Evolutionary conservation across 2,113 vertebrate genomes (phyloP).

Genomic region (Myotis brandtii): DNA sequence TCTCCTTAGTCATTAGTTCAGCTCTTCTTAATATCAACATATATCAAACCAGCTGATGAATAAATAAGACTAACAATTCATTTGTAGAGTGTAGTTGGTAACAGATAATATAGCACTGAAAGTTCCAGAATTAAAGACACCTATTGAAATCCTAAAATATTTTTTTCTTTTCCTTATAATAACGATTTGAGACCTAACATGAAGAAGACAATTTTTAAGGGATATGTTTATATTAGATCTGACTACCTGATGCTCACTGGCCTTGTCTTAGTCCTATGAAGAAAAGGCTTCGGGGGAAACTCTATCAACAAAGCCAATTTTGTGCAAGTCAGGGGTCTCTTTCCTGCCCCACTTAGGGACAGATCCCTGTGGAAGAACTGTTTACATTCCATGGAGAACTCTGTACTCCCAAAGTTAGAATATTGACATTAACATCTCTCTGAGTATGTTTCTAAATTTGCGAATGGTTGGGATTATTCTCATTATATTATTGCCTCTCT

Average conservation of each 20-base stretch:
- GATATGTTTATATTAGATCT: neutral
- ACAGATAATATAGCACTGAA: neutral
- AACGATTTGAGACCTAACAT: constrained; percentile 25
- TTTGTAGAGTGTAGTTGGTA: constrained; percentile 24
- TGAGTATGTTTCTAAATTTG: neutral
- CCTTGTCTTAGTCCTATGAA: constrained; percentile 55
- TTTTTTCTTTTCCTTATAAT: neutral
- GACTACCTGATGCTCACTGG: constrained; percentile 1
- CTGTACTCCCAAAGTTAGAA: constrained; percentile 1
- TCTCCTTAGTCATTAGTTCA: neutral
- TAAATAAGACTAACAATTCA: constrained; percentile 24
- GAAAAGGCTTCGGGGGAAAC: constrained; percentile 26
- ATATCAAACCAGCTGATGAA: constrained; percentile 21
- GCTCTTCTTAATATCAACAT: neutral
- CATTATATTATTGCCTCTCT: neutral
- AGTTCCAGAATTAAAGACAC: constrained; percentile 17
- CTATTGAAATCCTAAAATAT: constrained; percentile 18
- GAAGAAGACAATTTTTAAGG: constrained; percentile 36
- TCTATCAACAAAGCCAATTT: constrained; percentile 19
- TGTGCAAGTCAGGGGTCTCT: neutral
- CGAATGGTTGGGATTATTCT: neutral
- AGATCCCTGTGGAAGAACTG: neutral
- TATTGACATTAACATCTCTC: constrained; percentile 36
- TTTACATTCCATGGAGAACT: neutral
- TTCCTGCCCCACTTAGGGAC: neutral